Conservation (phyloP, 2,797 vertebrate genomes). For the Takifugu rubripes region DNA sequence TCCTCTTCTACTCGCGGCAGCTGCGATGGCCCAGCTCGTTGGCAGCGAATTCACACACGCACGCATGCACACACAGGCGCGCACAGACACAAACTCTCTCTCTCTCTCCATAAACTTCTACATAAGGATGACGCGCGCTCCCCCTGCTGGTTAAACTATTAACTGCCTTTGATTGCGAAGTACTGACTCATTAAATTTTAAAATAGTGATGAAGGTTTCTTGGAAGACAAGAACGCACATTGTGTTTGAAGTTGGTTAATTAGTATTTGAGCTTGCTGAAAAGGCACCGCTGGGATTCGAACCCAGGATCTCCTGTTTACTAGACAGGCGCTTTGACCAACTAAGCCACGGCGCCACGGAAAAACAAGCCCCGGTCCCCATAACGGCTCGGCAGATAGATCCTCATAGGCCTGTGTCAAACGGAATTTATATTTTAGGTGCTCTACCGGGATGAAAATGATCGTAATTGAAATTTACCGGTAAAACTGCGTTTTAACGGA, state of each 20-base stretch:
- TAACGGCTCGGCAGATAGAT: no score
- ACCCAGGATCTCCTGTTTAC: slow-evolving; percentile 60
- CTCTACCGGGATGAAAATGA: no score
- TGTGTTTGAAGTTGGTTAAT: no score
- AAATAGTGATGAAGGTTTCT: no score
- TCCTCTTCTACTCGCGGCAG: slow-evolving; percentile 67
- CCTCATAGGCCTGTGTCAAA: no score
- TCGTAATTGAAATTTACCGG: no score
- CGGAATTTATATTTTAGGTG: no score
- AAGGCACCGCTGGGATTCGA: slow-evolving; percentile 40
- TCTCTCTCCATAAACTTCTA: slow-evolving; percentile 15
- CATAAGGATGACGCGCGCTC: slow-evolving; percentile 54
- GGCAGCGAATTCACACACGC: slow-evolving; percentile 52
- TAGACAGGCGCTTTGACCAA: slow-evolving; percentile 62
- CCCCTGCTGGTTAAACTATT: slow-evolving; percentile 49
- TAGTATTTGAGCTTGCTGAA: not conserved
- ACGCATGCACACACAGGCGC: slow-evolving; percentile 3
- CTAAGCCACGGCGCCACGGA: slow-evolving; percentile 51
- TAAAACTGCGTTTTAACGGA: no score
- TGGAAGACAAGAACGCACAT: no score
- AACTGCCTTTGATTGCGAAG: slow-evolving; percentile 13
- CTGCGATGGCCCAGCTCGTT: slow-evolving; percentile 44
- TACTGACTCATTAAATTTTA: no score
- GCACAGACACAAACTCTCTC: not conserved
- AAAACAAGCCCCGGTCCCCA: no score